Conservation (phyloP, 2,797 vertebrate species). For the Pitangus sulphuratus region DNA sequence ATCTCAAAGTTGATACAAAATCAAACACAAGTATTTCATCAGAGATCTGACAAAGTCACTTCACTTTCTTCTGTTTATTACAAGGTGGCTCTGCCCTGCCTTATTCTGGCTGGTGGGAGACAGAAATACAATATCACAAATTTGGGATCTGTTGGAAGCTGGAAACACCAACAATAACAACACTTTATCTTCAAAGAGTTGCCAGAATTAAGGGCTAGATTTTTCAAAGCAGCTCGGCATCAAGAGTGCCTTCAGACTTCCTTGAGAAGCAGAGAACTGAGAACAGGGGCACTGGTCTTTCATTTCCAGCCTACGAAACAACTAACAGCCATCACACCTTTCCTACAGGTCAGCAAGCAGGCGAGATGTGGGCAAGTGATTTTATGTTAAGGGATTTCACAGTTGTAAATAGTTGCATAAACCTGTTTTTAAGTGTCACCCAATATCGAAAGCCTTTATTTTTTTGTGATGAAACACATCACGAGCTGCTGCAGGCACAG, state of each 20-base stretch:
- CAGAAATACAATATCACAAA: neutral
- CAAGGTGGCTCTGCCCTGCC: neutral
- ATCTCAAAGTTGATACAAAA: neutral
- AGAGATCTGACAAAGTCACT: neutral
- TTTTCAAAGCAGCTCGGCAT: neutral
- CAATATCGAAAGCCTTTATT: fast-evolving
- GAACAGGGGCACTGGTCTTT: neutral
- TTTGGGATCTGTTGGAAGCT: neutral
- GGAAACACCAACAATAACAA: neutral
- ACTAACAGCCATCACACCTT: neutral
- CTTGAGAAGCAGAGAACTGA: neutral
- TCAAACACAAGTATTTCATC: neutral
- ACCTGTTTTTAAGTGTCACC: neutral
- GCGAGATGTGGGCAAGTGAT: neutral
- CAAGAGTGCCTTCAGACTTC: neutral
- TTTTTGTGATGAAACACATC: neutral
- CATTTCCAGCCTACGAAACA: neutral
- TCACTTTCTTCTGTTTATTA: neutral
- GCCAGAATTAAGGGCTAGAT: neutral
- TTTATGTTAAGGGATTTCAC: neutral
- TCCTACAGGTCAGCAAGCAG: neutral
- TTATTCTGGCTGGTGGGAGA: neutral
- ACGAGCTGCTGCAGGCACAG: neutral
- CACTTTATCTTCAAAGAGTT: neutral
- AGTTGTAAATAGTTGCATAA: neutral